Evolutionary conservation across 2,797 vertebrate genomes (phyloP), one percentile per base, ranked within the genome.

Genomic region (Pseudopleuronectes americanus): DNA sequence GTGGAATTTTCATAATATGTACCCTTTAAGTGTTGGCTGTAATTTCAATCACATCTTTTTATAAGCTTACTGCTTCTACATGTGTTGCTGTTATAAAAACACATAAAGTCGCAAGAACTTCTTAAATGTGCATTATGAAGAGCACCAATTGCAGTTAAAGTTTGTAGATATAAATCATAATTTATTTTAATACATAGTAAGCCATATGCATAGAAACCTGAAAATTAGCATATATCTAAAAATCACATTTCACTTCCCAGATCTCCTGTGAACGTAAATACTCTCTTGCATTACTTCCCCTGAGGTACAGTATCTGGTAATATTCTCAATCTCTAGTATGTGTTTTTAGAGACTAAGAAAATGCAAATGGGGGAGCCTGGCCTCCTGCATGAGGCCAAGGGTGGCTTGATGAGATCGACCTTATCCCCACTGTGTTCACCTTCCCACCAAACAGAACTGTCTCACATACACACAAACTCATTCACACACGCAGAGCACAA

Each of bases 301-400:
- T 23, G 36, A 26, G 24, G 36, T 52, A 6, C 54, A 6, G 12
- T 48, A 57, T 64, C 45, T 23, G 62, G 23, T 55, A 69, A 74
- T 68, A 62, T 52, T 12, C 7, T 21, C 17, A 7, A 43, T 17
- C 9, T 26, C 17, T n/a, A 43, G 41, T 43, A 43, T 10, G 9
- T 68, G 41, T 71, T 71, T 73, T 71, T 33, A 22, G 16, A 53
- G 55, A 55, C 36, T 41, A 63, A 62, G 41, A 63, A n/a, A 79
- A 88, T 78, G 75, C 71, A 81, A 85, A 87, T 81, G 33, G 19
- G 49, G 41, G 59, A 8, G 0, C 47, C 55, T 76, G 79, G 74
- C 79, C 77, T 83, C 53, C 56, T 76, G 62, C 38, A 72, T 64
- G 68, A 81, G 77, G 81, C 73, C 84, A 81, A 74, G 68, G 76